Percentiles rank a stretch among this genome's conserved stretches.
These are phyloP conservation scores for Colletes collaris DNA, from an alignment of 2,888 invertebrate species.

Conservation along the genomic window DNA sequence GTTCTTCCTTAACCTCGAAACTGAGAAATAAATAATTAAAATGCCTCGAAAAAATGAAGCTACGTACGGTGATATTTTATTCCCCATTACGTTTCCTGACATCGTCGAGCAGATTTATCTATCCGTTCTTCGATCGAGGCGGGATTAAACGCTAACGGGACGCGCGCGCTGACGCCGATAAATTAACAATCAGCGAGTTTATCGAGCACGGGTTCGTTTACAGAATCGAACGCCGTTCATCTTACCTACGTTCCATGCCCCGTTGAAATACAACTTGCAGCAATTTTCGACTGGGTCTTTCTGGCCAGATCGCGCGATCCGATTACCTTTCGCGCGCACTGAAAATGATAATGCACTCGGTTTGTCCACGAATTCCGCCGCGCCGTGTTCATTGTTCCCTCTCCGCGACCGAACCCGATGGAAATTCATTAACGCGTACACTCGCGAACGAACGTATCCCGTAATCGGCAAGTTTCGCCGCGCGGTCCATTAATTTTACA, in stretches of 20 bases:
- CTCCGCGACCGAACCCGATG: conserved; percentile 29
- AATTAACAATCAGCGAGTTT: conserved; percentile 32
- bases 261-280: not conserved
- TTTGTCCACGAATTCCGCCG: not conserved
- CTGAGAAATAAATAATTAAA: no score
- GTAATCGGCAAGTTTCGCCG: conserved; percentile 45
- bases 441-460: conserved; percentile 39
- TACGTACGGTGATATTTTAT: not conserved
- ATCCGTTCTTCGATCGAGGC: conserved; percentile 1
- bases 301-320: not conserved
- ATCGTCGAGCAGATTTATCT: conserved; percentile 16
- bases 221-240: conserved; percentile 13
- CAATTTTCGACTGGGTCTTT: not conserved
- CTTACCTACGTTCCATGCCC: not conserved
- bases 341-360: conserved; percentile 38
- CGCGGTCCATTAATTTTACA: conserved; percentile 50
- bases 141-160: not conserved
- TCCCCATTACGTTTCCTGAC: conserved; percentile 11
- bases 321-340: not conserved
- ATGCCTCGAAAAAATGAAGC: no score
- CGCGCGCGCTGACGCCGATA: not conserved
- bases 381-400: conserved; percentile 46
- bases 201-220: conserved; percentile 24
- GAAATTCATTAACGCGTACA: conserved; percentile 57
- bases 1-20: no score